Conservation (phyloP, 2,113 vertebrate genomes). For the Acanthochromis polyacanthus region DNA sequence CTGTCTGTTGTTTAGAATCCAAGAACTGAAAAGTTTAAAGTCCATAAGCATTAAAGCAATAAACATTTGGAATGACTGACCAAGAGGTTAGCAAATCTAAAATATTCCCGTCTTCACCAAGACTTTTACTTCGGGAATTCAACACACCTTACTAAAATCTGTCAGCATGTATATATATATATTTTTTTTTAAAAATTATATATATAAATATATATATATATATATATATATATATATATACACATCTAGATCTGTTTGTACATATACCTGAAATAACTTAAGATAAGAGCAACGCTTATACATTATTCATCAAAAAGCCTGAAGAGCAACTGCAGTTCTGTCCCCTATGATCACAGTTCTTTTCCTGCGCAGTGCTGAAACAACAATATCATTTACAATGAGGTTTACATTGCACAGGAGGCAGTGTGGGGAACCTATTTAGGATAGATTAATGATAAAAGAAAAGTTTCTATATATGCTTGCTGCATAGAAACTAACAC, state of each 20-base stretch:
- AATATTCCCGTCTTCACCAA: background rate
- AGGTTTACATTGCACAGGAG: background rate
- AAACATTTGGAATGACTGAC: slow-evolving; percentile 43
- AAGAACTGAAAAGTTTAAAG: slow-evolving; percentile 39
- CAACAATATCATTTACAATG: background rate
- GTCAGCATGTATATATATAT: too few relatives aligned
- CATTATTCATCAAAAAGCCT: slow-evolving; percentile 14
- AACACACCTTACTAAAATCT: background rate
- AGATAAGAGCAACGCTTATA: background rate
- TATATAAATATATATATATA: background rate
- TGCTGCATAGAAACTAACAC: background rate
- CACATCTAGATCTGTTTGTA: background rate
- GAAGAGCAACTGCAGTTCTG: background rate
- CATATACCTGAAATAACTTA: too few relatives aligned
- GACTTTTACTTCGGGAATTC: background rate
- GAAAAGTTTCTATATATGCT: too few relatives aligned
- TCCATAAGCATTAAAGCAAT: slow-evolving; percentile 57
- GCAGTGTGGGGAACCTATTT: too few relatives aligned
- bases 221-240: background rate
- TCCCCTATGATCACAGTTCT: background rate
- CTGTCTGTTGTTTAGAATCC: slow-evolving; percentile 9
- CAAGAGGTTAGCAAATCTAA: background rate
- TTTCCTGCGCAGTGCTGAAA: background rate
- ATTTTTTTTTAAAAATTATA: too few relatives aligned
- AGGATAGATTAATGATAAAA: too few relatives aligned